Evolutionary conservation across 2,113 vertebrate genomes (phyloP).

Genomic region (Bolborhynchus lineola): DNA sequence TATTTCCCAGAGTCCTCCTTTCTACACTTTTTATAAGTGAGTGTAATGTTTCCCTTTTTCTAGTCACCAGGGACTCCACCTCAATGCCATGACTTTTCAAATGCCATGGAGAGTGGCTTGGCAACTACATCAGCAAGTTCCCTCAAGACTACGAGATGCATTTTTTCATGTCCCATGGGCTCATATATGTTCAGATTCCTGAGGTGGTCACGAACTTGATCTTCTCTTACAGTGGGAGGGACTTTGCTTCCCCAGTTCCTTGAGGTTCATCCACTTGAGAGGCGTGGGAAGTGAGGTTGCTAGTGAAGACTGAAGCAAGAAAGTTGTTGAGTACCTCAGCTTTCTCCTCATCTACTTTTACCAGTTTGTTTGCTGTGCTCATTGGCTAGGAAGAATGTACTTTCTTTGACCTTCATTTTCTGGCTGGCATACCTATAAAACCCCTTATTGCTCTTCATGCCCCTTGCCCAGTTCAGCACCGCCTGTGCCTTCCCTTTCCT

Average conservation of each 20-base stretch:
- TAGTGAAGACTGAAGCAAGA: not conserved
- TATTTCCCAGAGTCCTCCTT: not conserved
- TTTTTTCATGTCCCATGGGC: not conserved
- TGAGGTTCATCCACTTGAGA: not conserved
- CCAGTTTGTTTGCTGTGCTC: not conserved
- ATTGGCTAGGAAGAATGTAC: not conserved
- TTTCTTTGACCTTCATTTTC: not conserved
- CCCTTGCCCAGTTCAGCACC: not conserved
- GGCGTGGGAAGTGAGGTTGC: not conserved
- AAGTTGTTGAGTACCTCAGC: not conserved
- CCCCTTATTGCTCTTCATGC: not conserved
- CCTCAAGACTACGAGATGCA: not conserved
- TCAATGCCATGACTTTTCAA: not conserved
- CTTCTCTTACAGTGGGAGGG: not conserved
- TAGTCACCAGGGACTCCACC: not conserved
- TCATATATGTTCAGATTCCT: not conserved
- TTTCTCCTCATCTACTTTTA: not conserved
- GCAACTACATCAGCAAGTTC: not conserved
- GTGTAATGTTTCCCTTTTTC: not conserved
- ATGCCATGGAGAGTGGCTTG: not conserved
- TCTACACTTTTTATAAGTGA: not conserved
- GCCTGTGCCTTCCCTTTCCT: not conserved
- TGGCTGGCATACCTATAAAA: not conserved
- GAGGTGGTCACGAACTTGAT: rapidly evolving
- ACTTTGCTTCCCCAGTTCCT: not conserved